A percentile compares a stretch with the other conserved stretches of the same genome.
phyloP scores from a whole-genome alignment of 2,888 invertebrate species.

The Drosophila yooni region DNA sequence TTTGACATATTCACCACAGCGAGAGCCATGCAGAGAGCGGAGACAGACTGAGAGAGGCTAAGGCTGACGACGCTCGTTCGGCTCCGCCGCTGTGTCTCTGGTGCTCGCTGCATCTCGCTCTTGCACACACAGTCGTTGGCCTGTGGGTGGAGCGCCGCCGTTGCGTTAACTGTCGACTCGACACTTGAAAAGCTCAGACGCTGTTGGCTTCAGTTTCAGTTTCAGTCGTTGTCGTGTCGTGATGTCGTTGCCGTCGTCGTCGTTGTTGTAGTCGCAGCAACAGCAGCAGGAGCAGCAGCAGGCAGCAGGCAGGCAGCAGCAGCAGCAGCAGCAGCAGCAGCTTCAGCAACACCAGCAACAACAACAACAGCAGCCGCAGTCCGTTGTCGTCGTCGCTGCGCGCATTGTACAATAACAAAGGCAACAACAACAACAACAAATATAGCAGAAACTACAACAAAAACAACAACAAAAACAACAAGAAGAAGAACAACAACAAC shows the following conservation, averaged over 20 bases:
- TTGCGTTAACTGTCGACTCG: constrained; percentile 44
- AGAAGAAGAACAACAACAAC: constrained; percentile 15
- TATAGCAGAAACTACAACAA: constrained; percentile 12
- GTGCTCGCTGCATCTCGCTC: constrained; percentile 3
- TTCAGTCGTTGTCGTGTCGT: constrained; percentile 84
- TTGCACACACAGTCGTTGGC: background rate
- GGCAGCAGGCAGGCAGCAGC: constrained; percentile 82
- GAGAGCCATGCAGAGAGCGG: constrained; percentile 13
- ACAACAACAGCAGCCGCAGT: constrained; percentile 81
- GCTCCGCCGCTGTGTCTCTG: constrained; percentile 12
- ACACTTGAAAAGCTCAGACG: constrained; percentile 56
- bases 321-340: constrained; percentile 67
- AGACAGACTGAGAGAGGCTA: constrained; percentile 8
- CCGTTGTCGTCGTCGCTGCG: constrained; percentile 42
- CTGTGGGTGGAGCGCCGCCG: constrained; percentile 35
- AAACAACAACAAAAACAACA: constrained; percentile 15
- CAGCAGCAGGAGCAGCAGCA: constrained; percentile 82
- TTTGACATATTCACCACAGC: constrained; percentile 63
- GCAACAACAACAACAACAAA: constrained; percentile 26
- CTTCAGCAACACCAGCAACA: constrained; percentile 68
- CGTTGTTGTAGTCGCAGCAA: constrained; percentile 73
- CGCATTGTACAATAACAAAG: constrained; percentile 54
- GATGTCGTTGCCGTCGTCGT: constrained; percentile 79
- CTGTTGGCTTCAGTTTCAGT: constrained; percentile 58
- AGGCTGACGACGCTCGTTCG: constrained; percentile 55